Conservation (phyloP, 2,797 vertebrate genomes). For the Characodon lateralis region DNA sequence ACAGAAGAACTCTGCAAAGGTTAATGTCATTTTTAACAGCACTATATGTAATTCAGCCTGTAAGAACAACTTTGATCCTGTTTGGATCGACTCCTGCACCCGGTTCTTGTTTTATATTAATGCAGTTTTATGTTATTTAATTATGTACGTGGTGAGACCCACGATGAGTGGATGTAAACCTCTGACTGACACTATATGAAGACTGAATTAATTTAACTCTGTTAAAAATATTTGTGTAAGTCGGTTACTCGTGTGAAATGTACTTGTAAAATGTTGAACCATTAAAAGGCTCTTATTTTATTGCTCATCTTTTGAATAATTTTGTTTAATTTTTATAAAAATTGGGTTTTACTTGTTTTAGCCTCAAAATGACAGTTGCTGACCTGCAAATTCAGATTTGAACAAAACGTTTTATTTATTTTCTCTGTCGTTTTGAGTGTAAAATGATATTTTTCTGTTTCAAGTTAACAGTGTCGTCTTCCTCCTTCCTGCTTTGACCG, state of each 20-base stretch:
- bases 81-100: background rate
- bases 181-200: background rate
- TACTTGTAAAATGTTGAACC: background rate
- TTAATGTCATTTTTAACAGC: background rate
- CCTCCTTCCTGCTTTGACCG: conserved; percentile 24
- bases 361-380: background rate
- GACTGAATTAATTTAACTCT: too few species aligned
- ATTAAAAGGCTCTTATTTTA: background rate
- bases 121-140: background rate
- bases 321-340: background rate
- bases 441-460: background rate
- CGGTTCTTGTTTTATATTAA: background rate
- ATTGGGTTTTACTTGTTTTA: too few species aligned
- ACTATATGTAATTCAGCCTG: background rate
- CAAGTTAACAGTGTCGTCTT: background rate
- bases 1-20: background rate
- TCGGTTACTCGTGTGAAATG: too few species aligned
- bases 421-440: background rate
- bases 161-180: background rate
- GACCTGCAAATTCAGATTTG: background rate
- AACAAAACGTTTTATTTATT: background rate
- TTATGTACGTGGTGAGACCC: background rate
- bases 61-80: background rate
- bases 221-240: too few species aligned
- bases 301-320: background rate